A percentile compares a stretch with the other conserved stretches of the same genome.
phyloP scores from a whole-genome alignment of 2,888 invertebrate genomes.

The Chromoteleia sp. region DNA sequence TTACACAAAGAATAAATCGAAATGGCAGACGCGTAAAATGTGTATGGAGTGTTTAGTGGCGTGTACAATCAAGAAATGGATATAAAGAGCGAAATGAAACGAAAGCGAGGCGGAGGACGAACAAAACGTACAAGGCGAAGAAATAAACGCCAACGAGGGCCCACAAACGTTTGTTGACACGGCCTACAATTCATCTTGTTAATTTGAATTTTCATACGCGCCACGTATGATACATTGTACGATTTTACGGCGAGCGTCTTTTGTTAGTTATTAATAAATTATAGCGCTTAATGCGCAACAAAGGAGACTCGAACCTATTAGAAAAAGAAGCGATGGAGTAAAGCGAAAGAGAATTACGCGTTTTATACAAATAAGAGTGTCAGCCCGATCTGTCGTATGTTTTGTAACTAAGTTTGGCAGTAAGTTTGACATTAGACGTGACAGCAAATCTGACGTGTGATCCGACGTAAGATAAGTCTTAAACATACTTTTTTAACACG shows the following conservation, averaged over 20 bases:
- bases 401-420: too few species aligned
- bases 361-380: too few species aligned
- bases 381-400: too few species aligned
- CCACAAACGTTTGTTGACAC: slow-evolving; percentile 57
- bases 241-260: slow-evolving; percentile 7
- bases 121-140: slow-evolving; percentile 46
- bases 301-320: background rate
- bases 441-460: too few species aligned
- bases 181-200: slow-evolving; percentile 62
- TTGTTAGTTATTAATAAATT: slow-evolving; percentile 63
- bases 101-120: slow-evolving; percentile 1
- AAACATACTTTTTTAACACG: too few species aligned
- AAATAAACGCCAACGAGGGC: slow-evolving; percentile 54
- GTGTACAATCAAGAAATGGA: slow-evolving; percentile 71
- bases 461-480: too few species aligned
- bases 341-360: too few species aligned
- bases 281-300: slow-evolving; percentile 34
- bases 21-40: slow-evolving; percentile 73
- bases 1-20: slow-evolving; percentile 75
- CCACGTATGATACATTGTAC: slow-evolving; percentile 44
- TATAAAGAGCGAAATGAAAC: slow-evolving; percentile 52
- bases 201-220: slow-evolving; percentile 64
- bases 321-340: background rate
- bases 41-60: slow-evolving; percentile 74
- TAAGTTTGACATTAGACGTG: too few species aligned